Evolutionary conservation across 2,113 vertebrate species (phyloP).

Genomic region (Cephalopholis sonnerati): DNA sequence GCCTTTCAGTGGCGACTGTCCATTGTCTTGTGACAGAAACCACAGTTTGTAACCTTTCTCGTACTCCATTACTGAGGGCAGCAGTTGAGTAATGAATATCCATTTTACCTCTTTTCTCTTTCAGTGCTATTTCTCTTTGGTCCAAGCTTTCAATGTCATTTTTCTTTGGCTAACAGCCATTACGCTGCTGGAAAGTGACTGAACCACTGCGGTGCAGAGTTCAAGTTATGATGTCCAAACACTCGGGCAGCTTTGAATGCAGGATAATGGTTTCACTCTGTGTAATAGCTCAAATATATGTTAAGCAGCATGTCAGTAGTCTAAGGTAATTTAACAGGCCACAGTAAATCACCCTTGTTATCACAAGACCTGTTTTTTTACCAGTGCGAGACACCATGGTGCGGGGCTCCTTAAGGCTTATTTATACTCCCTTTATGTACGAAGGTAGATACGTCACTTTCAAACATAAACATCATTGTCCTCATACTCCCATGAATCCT

Average conservation of each 20-base stretch:
- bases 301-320: conserved; percentile 6
- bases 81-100: conserved; percentile 62
- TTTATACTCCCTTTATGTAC: too few relatives aligned
- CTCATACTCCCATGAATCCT: too few relatives aligned
- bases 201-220: conserved; percentile 39
- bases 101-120: conserved; percentile 54
- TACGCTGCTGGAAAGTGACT: conserved; percentile 44
- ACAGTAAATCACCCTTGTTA: neutral
- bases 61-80: conserved; percentile 54
- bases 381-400: too few relatives aligned
- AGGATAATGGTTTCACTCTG: neutral
- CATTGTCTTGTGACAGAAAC: conserved; percentile 56
- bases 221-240: conserved; percentile 46
- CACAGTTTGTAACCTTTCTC: conserved; percentile 54
- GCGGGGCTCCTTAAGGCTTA: too few relatives aligned
- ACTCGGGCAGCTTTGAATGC: conserved; percentile 7
- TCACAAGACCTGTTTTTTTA: neutral
- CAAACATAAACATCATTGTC: too few relatives aligned
- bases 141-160: conserved; percentile 50
- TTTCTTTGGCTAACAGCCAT: conserved; percentile 56
- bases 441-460: too few relatives aligned
- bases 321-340: neutral
- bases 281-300: neutral
- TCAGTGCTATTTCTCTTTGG: conserved; percentile 45
- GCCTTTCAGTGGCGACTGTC: conserved; percentile 48